phyloP scores from a whole-genome alignment of 2,113 vertebrate genomes.

The Nothocercus julius region DNA sequence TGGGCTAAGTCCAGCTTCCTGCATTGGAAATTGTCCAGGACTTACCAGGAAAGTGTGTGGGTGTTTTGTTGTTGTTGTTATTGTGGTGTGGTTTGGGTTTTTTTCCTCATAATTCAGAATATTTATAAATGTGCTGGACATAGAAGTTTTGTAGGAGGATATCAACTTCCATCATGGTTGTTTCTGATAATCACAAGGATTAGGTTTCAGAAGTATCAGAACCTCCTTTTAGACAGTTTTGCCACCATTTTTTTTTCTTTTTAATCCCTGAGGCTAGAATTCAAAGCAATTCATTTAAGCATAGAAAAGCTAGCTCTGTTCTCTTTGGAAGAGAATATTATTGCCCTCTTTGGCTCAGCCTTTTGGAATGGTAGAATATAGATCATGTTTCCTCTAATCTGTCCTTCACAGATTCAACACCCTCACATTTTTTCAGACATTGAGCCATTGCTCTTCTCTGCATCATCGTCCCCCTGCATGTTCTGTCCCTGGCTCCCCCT shows the following conservation, averaged over 20 bases:
- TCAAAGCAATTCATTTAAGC: background rate
- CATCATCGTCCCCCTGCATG: background rate
- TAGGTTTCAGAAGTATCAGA: too few species aligned
- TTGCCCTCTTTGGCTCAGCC: too few species aligned
- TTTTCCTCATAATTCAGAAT: background rate
- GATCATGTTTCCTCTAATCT: too few species aligned
- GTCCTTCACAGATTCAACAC: too few species aligned
- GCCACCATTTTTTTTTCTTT: background rate
- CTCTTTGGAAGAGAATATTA: background rate
- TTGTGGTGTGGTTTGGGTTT: too few species aligned
- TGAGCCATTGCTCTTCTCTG: too few species aligned
- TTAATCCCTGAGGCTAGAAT: background rate
- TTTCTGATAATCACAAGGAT: fast-evolving
- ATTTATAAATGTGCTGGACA: background rate
- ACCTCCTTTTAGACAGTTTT: background rate
- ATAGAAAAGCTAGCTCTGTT: background rate
- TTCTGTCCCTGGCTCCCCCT: background rate
- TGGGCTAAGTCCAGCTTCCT: background rate
- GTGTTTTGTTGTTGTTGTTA: too few species aligned
- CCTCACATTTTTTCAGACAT: too few species aligned
- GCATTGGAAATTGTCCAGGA: background rate
- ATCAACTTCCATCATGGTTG: background rate
- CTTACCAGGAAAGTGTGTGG: background rate
- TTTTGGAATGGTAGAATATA: too few species aligned
- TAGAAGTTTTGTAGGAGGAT: background rate